Evolutionary conservation across 30 jellyfish, hydroid and myxozoan genomes (phyloP).

Genomic region (Chrysaora quinquecirrha): DNA sequence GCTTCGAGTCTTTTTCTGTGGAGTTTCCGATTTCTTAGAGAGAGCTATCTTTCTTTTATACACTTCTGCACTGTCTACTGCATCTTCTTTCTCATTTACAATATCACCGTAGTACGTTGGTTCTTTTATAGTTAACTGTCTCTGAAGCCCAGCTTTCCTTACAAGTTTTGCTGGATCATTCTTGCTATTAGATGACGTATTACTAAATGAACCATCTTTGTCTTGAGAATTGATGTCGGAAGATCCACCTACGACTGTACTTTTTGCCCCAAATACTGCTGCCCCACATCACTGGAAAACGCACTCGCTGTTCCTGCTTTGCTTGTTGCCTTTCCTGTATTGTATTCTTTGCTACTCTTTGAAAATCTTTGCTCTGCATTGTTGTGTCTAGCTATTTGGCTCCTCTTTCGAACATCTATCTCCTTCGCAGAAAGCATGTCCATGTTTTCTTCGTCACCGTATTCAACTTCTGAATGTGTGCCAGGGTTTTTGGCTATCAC

Average conservation of each 20-base stretch:
- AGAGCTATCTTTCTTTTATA: neutral
- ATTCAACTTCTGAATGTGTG: neutral
- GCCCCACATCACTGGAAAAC: too few species aligned
- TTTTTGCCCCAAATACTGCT: too few species aligned
- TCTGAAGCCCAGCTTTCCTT: too few species aligned
- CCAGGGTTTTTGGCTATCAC: neutral
- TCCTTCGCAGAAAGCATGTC: neutral
- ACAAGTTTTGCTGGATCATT: too few species aligned
- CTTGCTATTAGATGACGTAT: too few species aligned
- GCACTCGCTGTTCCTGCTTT: too few species aligned
- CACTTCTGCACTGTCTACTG: neutral
- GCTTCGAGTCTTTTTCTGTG: neutral
- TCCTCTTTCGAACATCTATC: neutral
- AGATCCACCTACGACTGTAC: too few species aligned
- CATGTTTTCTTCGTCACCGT: neutral
- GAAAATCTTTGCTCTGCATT: neutral
- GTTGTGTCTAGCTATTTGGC: neutral
- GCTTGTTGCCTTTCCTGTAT: neutral
- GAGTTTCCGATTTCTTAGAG: neutral
- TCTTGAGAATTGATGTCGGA: too few species aligned
- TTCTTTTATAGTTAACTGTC: conserved; percentile 21
- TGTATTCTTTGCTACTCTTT: too few species aligned
- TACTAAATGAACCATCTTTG: too few species aligned
- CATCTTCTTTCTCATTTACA: neutral
- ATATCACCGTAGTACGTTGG: conserved; percentile 8